These are phyloP conservation scores for Oxycera nigricornis DNA, from an alignment of 2,888 invertebrate genomes.

Conservation along the genomic window DNA sequence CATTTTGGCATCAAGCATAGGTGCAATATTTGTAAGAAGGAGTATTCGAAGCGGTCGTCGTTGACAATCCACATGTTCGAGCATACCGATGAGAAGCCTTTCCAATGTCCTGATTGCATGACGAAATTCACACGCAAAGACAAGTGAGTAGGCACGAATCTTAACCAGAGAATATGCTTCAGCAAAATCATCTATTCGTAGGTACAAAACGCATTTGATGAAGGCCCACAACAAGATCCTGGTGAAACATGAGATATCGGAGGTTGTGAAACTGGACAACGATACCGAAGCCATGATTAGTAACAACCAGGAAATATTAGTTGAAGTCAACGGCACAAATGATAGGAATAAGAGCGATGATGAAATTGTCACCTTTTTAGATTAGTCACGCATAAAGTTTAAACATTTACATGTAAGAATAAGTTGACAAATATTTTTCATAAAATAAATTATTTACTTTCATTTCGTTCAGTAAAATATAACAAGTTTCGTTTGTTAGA, in stretches of 20 bases:
- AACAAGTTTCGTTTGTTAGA: too few species aligned
- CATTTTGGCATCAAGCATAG: conserved; percentile 51
- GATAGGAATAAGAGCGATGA: not conserved
- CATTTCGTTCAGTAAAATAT: too few species aligned
- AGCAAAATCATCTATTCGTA: not conserved
- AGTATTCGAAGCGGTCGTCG: conserved; percentile 46
- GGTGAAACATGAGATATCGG: conserved; percentile 21
- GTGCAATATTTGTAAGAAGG: conserved; percentile 45
- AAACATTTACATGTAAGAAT: too few species aligned
- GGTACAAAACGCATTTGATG: conserved; percentile 40
- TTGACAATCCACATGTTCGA: conserved; percentile 49
- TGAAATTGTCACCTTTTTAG: too few species aligned
- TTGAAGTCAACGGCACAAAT: not conserved
- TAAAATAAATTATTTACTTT: too few species aligned
- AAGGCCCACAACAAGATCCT: conserved; percentile 38
- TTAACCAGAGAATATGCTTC: not conserved
- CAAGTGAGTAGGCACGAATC: conserved; percentile 32
- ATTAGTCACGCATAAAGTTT: too few species aligned
- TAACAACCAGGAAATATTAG: not conserved
- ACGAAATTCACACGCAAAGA: conserved; percentile 47
- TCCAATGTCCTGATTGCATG: conserved; percentile 46
- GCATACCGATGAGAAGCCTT: conserved; percentile 47
- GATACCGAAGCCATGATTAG: not conserved
- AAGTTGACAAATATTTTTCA: too few species aligned
- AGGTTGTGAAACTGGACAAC: conserved; percentile 3